Percentiles rank a stretch among this genome's conserved stretches.
These are phyloP conservation scores for Cephus rjabovi DNA, from an alignment of 2,888 invertebrate species.

Conservation along the genomic window DNA sequence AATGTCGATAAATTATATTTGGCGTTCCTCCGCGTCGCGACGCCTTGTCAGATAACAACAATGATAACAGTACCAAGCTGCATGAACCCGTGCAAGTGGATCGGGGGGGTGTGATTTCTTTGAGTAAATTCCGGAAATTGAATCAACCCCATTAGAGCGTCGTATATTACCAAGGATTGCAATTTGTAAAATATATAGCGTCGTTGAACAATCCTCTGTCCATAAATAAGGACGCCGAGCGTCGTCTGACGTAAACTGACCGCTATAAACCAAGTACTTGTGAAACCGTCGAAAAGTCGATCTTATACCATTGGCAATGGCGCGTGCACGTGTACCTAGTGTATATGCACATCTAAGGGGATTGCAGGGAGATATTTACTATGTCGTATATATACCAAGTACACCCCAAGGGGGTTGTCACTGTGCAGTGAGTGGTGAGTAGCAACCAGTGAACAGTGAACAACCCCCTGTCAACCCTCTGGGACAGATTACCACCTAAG, in stretches of 20 bases:
- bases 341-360: neutral
- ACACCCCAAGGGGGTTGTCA: conserved; percentile 37
- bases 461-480: conserved; percentile 34
- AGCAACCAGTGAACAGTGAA: conserved; percentile 10
- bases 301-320: neutral
- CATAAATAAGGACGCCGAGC: conserved; percentile 37
- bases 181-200: conserved; percentile 48
- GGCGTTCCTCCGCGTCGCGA: neutral
- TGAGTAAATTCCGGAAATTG: conserved; percentile 35
- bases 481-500: conserved; percentile 48
- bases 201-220: conserved; percentile 16
- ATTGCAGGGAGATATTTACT: conserved; percentile 22
- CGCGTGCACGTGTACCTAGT: neutral
- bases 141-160: conserved; percentile 40
- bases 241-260: conserved; percentile 44
- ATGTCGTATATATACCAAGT: conserved; percentile 27
- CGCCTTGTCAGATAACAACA: neutral
- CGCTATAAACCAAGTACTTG: conserved; percentile 22
- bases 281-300: neutral
- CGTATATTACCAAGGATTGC: conserved; percentile 45
- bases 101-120: neutral
- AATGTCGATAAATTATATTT: neutral
- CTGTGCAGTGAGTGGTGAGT: conserved; percentile 21
- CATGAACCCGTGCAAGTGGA: neutral
- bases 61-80: neutral